Evolutionary conservation across 2,888 invertebrate genomes (phyloP).

Genomic region (Thymelicus sylvestris): DNA sequence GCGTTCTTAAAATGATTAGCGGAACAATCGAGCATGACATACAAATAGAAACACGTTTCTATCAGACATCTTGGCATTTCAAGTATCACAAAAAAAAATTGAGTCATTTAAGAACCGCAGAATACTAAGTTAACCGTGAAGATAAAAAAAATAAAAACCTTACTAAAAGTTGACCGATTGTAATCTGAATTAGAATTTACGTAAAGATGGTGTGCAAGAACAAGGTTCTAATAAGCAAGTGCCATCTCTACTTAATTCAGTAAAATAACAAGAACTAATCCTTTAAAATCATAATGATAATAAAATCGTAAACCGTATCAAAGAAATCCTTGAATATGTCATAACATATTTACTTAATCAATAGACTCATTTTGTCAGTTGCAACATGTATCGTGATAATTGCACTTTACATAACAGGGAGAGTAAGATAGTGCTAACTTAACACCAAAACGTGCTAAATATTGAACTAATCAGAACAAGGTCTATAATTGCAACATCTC

Average conservation of each 20-base stretch:
- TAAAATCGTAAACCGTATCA: neutral
- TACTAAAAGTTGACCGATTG: no score
- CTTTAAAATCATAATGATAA: neutral
- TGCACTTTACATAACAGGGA: constrained; percentile 59
- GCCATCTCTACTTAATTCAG: neutral
- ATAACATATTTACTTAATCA: constrained; percentile 16
- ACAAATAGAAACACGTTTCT: constrained; percentile 21
- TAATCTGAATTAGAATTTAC: no score
- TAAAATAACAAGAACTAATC: no score
- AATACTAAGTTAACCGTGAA: neutral
- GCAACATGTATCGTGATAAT: constrained; percentile 46
- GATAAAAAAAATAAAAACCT: neutral
- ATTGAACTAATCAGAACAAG: constrained; percentile 73
- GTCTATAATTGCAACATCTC: constrained; percentile 69
- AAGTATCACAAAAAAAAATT: constrained; percentile 10
- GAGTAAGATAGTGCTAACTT: constrained; percentile 58
- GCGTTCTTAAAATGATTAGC: constrained; percentile 31
- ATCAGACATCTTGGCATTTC: constrained; percentile 14
- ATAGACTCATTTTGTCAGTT: constrained; percentile 13
- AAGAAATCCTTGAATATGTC: constrained; percentile 12
- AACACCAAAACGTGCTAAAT: constrained; percentile 67
- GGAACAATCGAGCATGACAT: constrained; percentile 22
- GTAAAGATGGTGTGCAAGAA: no score
- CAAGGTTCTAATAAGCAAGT: neutral
- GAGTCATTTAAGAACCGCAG: neutral